Conservation (phyloP, 2,888 invertebrate genomes). For the Morpho helenor region DNA sequence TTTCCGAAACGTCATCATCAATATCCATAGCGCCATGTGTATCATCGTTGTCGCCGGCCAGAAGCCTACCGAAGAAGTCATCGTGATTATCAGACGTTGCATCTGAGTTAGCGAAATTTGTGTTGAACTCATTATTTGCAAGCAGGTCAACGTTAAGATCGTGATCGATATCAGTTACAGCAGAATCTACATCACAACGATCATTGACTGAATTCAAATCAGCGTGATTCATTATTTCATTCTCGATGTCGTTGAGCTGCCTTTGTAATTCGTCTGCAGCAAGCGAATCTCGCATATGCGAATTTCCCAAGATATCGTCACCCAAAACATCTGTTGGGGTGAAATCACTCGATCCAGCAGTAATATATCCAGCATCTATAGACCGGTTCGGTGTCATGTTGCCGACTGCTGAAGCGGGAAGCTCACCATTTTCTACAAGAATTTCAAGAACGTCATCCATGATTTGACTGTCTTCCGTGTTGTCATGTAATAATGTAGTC, state of each 20-base stretch:
- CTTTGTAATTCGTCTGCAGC: constrained; percentile 65
- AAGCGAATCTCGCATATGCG: constrained; percentile 52
- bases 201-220: constrained; percentile 49
- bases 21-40: constrained; percentile 30
- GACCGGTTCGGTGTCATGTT: constrained; percentile 77
- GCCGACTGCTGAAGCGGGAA: constrained; percentile 91
- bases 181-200: constrained; percentile 38
- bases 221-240: constrained; percentile 65
- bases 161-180: constrained; percentile 48
- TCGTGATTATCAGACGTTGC: constrained; percentile 54
- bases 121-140: constrained; percentile 40
- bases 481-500: constrained; percentile 41
- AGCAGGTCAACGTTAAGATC: constrained; percentile 40
- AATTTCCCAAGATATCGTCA: constrained; percentile 52
- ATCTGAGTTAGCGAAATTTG: constrained; percentile 54
- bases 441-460: constrained; percentile 96
- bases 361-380: constrained; percentile 41
- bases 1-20: constrained; percentile 51
- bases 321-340: constrained; percentile 56
- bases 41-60: constrained; percentile 50
- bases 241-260: constrained; percentile 66
- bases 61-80: constrained; percentile 61
- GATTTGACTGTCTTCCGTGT: constrained; percentile 82
- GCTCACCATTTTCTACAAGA: constrained; percentile 94
- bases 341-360: constrained; percentile 43